Evolutionary conservation across 2,113 vertebrate species (phyloP).

Genomic region (Labeo rohita): DNA sequence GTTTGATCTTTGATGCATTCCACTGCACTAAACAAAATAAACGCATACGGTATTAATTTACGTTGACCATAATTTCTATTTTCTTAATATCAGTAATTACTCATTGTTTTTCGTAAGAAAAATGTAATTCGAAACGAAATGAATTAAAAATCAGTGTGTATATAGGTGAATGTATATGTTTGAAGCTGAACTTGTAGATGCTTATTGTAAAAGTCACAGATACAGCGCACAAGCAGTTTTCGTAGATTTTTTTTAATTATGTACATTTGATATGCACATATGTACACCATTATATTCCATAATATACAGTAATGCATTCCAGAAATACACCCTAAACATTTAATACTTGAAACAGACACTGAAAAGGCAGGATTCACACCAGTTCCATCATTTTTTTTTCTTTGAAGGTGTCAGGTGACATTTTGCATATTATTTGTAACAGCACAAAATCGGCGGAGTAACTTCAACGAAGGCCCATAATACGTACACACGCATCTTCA

Average conservation of each 20-base stretch:
- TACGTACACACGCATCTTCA: slow-evolving; percentile 44
- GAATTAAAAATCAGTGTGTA: neutral
- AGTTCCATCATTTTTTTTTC: slow-evolving; percentile 52
- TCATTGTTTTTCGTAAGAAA: neutral
- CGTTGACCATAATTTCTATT: neutral
- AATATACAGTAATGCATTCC: slow-evolving; percentile 74
- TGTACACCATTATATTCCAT: slow-evolving; percentile 68
- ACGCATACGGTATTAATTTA: neutral
- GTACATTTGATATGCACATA: slow-evolving; percentile 77
- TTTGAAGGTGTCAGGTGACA: slow-evolving; percentile 62
- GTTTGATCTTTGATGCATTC: neutral
- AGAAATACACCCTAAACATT: slow-evolving; percentile 66
- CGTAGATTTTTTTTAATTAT: slow-evolving; percentile 75
- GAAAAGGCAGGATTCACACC: slow-evolving; percentile 59
- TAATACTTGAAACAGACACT: slow-evolving; percentile 61
- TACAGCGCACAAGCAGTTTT: slow-evolving; percentile 31
- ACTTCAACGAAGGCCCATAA: slow-evolving; percentile 59
- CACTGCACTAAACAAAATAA: neutral
- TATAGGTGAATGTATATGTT: neutral
- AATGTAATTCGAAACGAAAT: neutral
- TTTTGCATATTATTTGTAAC: slow-evolving; percentile 82
- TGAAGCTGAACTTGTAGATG: neutral
- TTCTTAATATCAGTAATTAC: neutral
- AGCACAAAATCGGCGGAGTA: slow-evolving; percentile 73
- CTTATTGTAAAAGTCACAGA: neutral